Evolutionary conservation across 2,888 invertebrate genomes (phyloP), one percentile per base, ranked within the genome.

Genomic region (Eulithis prunata): DNA sequence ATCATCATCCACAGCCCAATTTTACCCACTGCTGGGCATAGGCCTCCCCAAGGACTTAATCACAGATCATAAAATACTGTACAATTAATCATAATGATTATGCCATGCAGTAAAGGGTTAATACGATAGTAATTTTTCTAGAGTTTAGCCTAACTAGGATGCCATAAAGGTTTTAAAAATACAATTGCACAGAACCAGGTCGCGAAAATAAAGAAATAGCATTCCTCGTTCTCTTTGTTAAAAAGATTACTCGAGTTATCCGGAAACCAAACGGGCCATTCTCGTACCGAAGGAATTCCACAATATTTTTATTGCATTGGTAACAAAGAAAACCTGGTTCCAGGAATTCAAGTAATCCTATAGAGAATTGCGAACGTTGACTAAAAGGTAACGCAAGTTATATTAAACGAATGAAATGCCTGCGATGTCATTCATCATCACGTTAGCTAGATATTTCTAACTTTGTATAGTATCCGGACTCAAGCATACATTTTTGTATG

Each of bases 261-360:
- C 59, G 28, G 54, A 36, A 47, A 47, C 51, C 36, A 41, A 49
- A 52, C 52, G 32, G 55, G 45, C 32, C 43, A 45, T 49, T 49
- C 51, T 55, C 46, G 57, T 13, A 53, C 11, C 21, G 21, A 38
- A 53, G 10, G 66, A 49, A 62, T 66, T 57, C 66, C 51, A 57
- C 49, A 60, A 57, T 60, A 59, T 64, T 65, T 59, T 60, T 65
- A 65, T 65, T 65, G 52, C 60, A 56, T 60, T 57, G 36, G 36
- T 6, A 43, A 51, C 49, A 56, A 60, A 60, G 54, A 32, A 54
- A 56, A 38, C 38, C 36, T 12, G 52, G 47, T 58, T 45, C 36
- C 52, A 53, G 53, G 53, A 46, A 58, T 52, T 12, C 41, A 7
- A 57, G 46, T 57, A 47, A 57, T 57, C 32, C 13, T 49, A 55